These are phyloP conservation scores for Marcusenius ussheri DNA, from an alignment of 2,113 vertebrate genomes.

Conservation along the genomic window DNA sequence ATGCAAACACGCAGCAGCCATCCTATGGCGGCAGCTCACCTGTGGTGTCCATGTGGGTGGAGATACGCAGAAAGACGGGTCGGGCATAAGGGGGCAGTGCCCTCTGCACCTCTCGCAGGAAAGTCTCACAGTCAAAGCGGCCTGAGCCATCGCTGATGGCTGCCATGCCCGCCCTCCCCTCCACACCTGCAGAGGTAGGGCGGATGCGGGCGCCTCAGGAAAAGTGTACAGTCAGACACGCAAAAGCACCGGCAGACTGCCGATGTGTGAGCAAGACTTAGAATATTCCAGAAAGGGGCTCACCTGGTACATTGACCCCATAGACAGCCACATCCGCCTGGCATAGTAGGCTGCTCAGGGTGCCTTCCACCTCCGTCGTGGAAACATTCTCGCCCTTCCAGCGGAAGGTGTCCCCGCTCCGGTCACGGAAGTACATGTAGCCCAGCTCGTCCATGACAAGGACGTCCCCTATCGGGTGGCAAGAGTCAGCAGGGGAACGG, in stretches of 20 bases:
- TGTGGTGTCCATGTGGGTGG: conserved; percentile 77
- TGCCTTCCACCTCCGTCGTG: conserved; percentile 78
- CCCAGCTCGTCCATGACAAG: conserved; percentile 85
- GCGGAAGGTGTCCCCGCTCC: conserved; percentile 80
- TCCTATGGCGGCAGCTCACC: conserved; percentile 47
- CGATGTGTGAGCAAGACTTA: not conserved
- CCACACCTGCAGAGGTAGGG: conserved; percentile 61
- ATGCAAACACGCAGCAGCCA: not conserved
- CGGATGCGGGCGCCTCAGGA: not conserved
- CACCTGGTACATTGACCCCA: conserved; percentile 73
- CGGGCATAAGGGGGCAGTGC: conserved; percentile 73
- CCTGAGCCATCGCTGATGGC: conserved; percentile 61
- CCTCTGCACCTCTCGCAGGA: conserved; percentile 64
- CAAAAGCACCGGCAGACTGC: not conserved
- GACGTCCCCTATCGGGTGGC: conserved; percentile 61
- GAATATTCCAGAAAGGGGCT: not conserved
- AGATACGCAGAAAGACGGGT: conserved; percentile 76
- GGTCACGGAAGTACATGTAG: conserved; percentile 82
- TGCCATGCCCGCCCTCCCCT: conserved; percentile 85
- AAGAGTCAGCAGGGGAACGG: not conserved
- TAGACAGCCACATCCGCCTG: conserved; percentile 77
- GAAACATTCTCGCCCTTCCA: conserved; percentile 87
- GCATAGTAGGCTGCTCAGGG: conserved; percentile 68
- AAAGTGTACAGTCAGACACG: not conserved
- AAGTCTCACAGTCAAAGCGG: conserved; percentile 57